Percentiles rank a stretch among this genome's conserved stretches.
Evolutionary conservation across 2,797 vertebrate species (phyloP).

Genomic region (Bryconaethiops microstoma): DNA sequence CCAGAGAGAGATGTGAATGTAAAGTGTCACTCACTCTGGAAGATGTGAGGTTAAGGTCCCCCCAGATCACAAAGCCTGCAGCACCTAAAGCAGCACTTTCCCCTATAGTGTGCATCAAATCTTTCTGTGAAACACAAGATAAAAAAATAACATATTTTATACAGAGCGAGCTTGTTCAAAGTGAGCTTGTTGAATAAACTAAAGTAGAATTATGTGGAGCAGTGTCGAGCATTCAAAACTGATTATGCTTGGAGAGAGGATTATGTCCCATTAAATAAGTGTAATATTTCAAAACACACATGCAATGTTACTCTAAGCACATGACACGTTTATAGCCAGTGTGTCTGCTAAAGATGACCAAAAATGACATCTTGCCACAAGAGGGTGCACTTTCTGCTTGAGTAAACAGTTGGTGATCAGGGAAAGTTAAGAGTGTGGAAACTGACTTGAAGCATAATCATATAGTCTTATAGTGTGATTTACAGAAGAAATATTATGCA

Average conservation of each 20-base stretch:
- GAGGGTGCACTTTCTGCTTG: slow-evolving; percentile 30
- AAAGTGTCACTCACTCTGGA: slow-evolving; percentile 72
- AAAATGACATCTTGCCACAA: slow-evolving; percentile 34
- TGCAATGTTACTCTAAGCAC: no score
- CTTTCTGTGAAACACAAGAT: slow-evolving; percentile 69
- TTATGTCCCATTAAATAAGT: background rate
- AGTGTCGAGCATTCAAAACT: background rate
- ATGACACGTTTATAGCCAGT: background rate
- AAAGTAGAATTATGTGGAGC: background rate
- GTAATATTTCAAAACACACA: background rate
- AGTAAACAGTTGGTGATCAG: background rate
- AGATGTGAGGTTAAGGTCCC: slow-evolving; percentile 81
- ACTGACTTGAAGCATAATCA: no score
- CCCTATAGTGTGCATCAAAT: slow-evolving; percentile 80
- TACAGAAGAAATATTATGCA: no score
- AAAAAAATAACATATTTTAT: background rate
- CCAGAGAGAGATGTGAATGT: no score
- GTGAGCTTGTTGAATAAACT: background rate
- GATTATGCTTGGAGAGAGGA: background rate
- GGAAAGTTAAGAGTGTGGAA: no score
- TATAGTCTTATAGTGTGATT: no score
- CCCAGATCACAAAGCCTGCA: slow-evolving; percentile 81
- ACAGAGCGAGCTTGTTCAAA: background rate
- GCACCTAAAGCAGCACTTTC: slow-evolving; percentile 83
- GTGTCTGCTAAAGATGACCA: background rate